Evolutionary conservation across 2,888 invertebrate species (phyloP), one percentile per base, ranked within the genome.

Genomic region (Leptopilina myrica): DNA sequence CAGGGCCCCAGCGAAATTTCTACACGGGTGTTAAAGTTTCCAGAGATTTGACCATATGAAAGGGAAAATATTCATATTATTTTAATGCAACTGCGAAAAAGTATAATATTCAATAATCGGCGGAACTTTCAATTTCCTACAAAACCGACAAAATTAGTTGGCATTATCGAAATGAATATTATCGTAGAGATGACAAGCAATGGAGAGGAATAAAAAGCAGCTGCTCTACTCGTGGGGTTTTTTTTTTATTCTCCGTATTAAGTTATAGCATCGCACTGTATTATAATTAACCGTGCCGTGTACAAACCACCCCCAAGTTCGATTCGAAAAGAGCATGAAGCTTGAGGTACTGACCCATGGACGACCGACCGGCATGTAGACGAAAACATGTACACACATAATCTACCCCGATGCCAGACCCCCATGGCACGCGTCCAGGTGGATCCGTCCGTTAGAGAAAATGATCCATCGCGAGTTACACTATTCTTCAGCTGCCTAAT

Each of bases 401-500:
- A 20, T 20, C 82, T 49, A 49, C 49, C 82, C 80, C 76, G 78
- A 79, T 80, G 80, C 59, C n/a, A 78, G 83, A 83, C 83, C 83
- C 81, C 83, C 82, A 82, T 75, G 86, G 85, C 86, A 87, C 85
- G 86, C 85, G 86, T 87, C 90, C 90, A 89, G 90, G 89, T 90
- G 89, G 87, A 88, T 87, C 81, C 83, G 88, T 89, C 86, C 90
- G 90, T 90, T 49, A 85, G 82, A 85, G 86, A 88, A 82, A 64
- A 59, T 78, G 84, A 84, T 84, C 84, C 79, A 79, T 80, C 79
- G 66, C 26, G 76, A 81, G 81, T 78, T 77, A 73, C 78, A 49
- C 49, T 49, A 49, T 49, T 81, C 78, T 78, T 89, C 90, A 90
- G 90, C 89, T 89, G 89, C 80, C 88, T 89, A 90, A 90, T 89